phyloP scores from a whole-genome alignment of 1,140 invertebrate species.

The Araneus ventricosus region DNA sequence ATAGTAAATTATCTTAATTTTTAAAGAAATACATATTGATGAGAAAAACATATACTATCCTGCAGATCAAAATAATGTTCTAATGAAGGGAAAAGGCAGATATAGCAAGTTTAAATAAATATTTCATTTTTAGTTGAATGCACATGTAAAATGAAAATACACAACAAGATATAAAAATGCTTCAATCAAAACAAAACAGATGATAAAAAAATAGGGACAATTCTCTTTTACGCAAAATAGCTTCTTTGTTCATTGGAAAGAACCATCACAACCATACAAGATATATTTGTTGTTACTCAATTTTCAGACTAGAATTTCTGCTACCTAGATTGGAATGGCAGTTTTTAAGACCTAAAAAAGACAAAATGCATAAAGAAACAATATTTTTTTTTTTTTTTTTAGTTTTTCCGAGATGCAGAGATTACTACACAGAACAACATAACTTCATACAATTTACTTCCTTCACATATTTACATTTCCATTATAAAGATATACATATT shows the following conservation, averaged over 20 bases:
- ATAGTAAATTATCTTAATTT: not conserved
- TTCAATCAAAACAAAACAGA: not conserved
- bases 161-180: not conserved
- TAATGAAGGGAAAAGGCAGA: not conserved
- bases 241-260: slow-evolving; percentile 27
- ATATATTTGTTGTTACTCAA: slow-evolving; percentile 2
- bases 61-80: not conserved
- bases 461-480: no score
- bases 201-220: not conserved
- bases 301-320: slow-evolving; percentile 52
- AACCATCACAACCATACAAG: slow-evolving; percentile 51
- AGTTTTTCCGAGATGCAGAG: no score
- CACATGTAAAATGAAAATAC: not conserved
- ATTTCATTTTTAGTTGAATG: not conserved
- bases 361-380: not conserved
- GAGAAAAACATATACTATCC: not conserved
- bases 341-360: slow-evolving; percentile 21
- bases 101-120: not conserved
- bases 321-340: slow-evolving; percentile 58
- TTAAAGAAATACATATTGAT: not conserved
- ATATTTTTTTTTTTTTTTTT: no score
- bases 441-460: no score
- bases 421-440: no score
- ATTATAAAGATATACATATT: no score
- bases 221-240: not conserved